phyloP scores from a whole-genome alignment of 2,113 vertebrate genomes.

The Xerus inauris region DNA sequence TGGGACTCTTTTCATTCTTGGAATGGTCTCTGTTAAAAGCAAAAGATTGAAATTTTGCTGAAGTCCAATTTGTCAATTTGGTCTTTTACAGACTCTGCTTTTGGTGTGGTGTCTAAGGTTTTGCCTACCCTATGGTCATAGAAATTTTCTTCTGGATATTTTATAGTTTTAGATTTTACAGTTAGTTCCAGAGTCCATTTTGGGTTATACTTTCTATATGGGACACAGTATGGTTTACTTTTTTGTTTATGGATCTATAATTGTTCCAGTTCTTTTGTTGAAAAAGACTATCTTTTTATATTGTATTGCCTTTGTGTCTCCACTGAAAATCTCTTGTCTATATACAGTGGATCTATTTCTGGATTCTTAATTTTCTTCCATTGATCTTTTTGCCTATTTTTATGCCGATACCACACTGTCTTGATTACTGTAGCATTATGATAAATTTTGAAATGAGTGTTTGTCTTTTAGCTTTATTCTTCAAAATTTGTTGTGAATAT shows the following conservation, averaged over 20 bases:
- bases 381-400: background rate
- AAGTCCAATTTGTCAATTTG: background rate
- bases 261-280: background rate
- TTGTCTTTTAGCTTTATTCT: conserved; percentile 28
- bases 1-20: background rate
- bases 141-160: conserved; percentile 28
- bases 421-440: background rate
- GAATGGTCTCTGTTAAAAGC: background rate
- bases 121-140: background rate
- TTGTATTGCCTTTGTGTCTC: background rate
- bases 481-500: conserved; percentile 12
- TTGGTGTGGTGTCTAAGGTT: background rate
- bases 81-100: background rate
- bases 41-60: background rate
- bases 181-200: background rate
- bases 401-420: background rate
- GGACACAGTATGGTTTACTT: background rate
- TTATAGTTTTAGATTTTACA: conserved; percentile 18
- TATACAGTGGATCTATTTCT: background rate
- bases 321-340: background rate
- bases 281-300: background rate
- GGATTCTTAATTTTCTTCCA: background rate
- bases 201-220: background rate
- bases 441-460: background rate
- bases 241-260: background rate